Conservation (phyloP, 2,113 vertebrate genomes). For the Electrona antarctica region DNA sequence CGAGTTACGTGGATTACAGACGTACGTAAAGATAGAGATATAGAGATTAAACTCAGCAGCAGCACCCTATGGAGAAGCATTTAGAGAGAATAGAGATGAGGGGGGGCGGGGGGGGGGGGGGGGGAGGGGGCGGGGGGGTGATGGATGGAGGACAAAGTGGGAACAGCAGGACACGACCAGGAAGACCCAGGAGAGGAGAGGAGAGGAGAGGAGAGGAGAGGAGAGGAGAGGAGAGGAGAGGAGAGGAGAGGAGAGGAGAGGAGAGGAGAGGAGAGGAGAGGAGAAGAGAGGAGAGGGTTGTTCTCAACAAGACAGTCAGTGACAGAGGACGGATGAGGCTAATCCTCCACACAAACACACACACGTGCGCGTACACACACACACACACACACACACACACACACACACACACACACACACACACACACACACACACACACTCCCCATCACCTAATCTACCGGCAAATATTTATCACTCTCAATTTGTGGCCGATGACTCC, state of each 20-base stretch:
- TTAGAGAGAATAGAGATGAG: slow-evolving; percentile 98
- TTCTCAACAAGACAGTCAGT: slow-evolving; percentile 99
- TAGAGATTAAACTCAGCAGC: too few species aligned
- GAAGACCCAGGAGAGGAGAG: slow-evolving; percentile 6
- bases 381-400: slow-evolving; percentile 82
- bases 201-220: slow-evolving; percentile 34
- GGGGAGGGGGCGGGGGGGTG: slow-evolving; percentile 91
- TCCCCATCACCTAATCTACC: slow-evolving; percentile 91
- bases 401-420: not conserved
- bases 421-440: slow-evolving; percentile 65
- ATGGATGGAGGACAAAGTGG: slow-evolving; percentile 99
- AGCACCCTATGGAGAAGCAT: slow-evolving; percentile 93
- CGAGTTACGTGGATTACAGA: too few species aligned
- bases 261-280: not conserved
- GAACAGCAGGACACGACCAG: slow-evolving; percentile 94
- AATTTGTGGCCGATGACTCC: slow-evolving; percentile 88
- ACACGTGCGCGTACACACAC: slow-evolving; percentile 62
- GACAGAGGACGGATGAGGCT: slow-evolving; percentile 99
- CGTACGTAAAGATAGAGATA: too few species aligned
- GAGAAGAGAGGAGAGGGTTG: slow-evolving; percentile 73
- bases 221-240: not conserved
- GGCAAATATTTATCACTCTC: slow-evolving; percentile 99
- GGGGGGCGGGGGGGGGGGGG: too few species aligned
- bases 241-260: not conserved
- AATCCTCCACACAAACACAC: slow-evolving; percentile 90